These are phyloP conservation scores for Teinopalpus imperialis DNA, from an alignment of 2,888 invertebrate species.

Conservation along the genomic window DNA sequence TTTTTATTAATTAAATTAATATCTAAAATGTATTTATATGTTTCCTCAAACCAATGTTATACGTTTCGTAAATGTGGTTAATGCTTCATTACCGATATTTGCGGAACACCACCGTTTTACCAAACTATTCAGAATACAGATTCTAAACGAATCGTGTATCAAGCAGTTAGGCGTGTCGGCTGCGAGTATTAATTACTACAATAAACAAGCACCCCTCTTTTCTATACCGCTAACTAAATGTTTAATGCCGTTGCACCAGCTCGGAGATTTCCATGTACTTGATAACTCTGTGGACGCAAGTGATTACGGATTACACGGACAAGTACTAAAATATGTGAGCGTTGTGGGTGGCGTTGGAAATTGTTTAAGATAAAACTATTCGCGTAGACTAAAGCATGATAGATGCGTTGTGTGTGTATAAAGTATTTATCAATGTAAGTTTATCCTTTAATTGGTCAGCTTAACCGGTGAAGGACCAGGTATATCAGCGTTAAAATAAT, in stretches of 20 bases:
- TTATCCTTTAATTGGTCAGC: too few relatives aligned
- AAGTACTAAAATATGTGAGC: constrained; percentile 17
- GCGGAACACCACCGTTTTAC: too few relatives aligned
- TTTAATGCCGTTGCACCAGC: constrained; percentile 12
- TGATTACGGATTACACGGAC: constrained; percentile 20
- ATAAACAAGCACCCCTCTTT: constrained; percentile 19
- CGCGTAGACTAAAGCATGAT: neutral
- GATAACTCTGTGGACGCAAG: constrained; percentile 20
- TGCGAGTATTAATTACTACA: constrained; percentile 19
- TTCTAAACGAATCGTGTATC: constrained; percentile 5
- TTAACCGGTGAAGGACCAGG: too few relatives aligned
- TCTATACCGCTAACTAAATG: constrained; percentile 21
- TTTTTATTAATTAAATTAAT: too few relatives aligned
- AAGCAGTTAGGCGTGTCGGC: constrained; percentile 2
- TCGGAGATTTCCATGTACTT: constrained; percentile 20
- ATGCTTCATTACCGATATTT: too few relatives aligned
- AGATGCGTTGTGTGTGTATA: too few relatives aligned
- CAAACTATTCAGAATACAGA: too few relatives aligned
- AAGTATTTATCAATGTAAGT: too few relatives aligned
- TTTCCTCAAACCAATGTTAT: too few relatives aligned
- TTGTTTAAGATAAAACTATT: constrained; percentile 1
- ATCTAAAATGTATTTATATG: too few relatives aligned
- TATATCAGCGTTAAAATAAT: too few relatives aligned
- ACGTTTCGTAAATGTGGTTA: too few relatives aligned
- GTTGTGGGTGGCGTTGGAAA: constrained; percentile 13